Conservation (phyloP, 2,797 vertebrate species). For the Staurois parvus region DNA sequence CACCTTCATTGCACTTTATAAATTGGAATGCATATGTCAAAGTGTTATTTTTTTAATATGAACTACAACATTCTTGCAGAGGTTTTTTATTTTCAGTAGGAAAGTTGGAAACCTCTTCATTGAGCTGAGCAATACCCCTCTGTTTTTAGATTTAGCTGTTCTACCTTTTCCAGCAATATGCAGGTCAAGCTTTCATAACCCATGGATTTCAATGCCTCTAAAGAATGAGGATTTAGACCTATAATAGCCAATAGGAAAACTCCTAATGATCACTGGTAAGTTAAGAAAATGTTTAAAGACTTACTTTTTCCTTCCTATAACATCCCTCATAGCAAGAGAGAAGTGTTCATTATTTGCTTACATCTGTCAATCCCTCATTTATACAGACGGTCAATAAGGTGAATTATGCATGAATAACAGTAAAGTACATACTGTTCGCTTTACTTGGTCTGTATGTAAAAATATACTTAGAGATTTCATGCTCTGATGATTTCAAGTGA, state of each 20-base stretch:
- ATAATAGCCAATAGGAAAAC: background rate
- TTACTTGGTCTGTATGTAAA: background rate
- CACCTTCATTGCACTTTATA: too few species aligned
- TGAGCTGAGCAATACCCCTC: too few species aligned
- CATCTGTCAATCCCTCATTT: slow-evolving; percentile 31
- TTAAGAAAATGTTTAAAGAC: background rate
- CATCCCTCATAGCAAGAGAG: background rate
- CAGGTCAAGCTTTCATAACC: too few species aligned
- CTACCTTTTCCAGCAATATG: too few species aligned
- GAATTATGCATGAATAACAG: background rate
- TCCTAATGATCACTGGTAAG: background rate
- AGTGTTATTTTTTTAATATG: too few species aligned
- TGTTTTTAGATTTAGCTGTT: too few species aligned
- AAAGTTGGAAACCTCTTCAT: too few species aligned
- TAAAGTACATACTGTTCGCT: slow-evolving; percentile 8
- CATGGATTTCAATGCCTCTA: too few species aligned
- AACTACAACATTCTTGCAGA: too few species aligned
- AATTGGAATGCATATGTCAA: too few species aligned
- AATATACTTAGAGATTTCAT: slow-evolving; percentile 1
- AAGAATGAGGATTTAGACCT: too few species aligned
- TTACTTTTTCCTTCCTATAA: background rate
- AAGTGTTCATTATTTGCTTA: background rate
- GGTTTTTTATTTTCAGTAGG: too few species aligned
- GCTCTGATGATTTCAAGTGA: slow-evolving; percentile 16
- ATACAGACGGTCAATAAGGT: background rate